These are phyloP conservation scores for Odiellus spinosus DNA, from an alignment of 2,888 invertebrate genomes.

Conservation along the genomic window DNA sequence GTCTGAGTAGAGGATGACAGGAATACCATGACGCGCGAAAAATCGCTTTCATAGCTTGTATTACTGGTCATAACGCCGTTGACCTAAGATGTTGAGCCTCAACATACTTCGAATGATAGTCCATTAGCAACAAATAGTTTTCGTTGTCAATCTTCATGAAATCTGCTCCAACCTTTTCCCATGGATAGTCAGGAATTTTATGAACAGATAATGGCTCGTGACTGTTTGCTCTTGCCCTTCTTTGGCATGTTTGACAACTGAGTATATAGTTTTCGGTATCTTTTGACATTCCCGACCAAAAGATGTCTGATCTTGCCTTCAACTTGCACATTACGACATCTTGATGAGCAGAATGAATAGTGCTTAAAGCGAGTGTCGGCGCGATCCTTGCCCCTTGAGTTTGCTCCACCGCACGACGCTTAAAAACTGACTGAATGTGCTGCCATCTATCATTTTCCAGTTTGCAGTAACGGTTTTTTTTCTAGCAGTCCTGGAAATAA, in stretches of 20 bases:
- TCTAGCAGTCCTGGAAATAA: too few relatives aligned
- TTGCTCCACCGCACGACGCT: too few relatives aligned
- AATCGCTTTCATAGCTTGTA: conserved; percentile 3
- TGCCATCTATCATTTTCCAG: too few relatives aligned
- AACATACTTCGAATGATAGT: conserved; percentile 6
- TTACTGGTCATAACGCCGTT: conserved; percentile 1
- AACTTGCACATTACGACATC: conserved; percentile 2
- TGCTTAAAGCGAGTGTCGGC: too few relatives aligned
- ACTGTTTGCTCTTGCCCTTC: not conserved
- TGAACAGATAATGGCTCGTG: conserved; percentile 2
- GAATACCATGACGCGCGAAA: conserved; percentile 5
- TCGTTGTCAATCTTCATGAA: not conserved
- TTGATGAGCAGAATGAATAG: conserved; percentile 1
- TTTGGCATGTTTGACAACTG: conserved; percentile 1
- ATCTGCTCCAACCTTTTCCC: conserved; percentile 1
- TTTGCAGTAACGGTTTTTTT: too few relatives aligned
- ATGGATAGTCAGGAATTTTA: not conserved
- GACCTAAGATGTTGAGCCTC: conserved; percentile 1
- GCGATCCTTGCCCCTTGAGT: too few relatives aligned
- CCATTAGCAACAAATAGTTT: conserved; percentile 3
- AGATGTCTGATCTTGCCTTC: conserved; percentile 3
- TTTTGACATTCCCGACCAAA: conserved; percentile 1
- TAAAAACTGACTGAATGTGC: too few relatives aligned
- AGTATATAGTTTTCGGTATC: conserved; percentile 2
- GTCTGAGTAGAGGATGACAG: not conserved